Evolutionary conservation across 1,140 invertebrate species (phyloP), one percentile per base, ranked within the genome.

Genomic region (Drosophila nannoptera): DNA sequence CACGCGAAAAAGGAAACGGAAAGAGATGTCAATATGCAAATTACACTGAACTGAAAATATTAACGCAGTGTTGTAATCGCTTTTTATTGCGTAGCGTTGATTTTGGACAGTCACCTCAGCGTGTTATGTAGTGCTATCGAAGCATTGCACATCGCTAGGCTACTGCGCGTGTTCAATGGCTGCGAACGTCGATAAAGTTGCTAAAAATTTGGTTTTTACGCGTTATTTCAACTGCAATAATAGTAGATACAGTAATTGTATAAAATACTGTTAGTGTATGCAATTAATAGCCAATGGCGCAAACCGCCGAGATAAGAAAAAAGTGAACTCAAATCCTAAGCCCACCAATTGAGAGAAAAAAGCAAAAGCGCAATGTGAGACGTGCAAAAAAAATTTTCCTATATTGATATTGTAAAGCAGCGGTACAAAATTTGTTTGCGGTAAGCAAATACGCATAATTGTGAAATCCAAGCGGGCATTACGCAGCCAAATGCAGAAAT

Each of bases 1-100:
- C 78, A 87, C 82, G 83, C 78, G 71, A 84, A 89, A 84, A 89
- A 89, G 88, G 89, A 90, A 90, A 83, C 82, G 87, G 87, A 87
- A 87, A 87, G 78, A 87, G 81, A 74, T 69, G 77, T 77, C 74
- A 81, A 70, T 64, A 62, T 45, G 54, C 40, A 43, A n/a, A 14
- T 46, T 33, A 35, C 69, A 69, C 45, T 76, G 69, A 69, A 69
- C 62, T 42, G 45, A 7, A 36, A 66, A 45, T 7, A 6, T 9
- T 8, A n/a, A 42, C 42, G 3, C 65, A 73, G 65, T 0, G 70
- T 69, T 73, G 70, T 53, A 29, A 52, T 11, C 5, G 6, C 9
- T 16, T 8, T 42, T 7, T 67, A 4, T 14, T 16, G 32, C 0
- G 32, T 36, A 72, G 36, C 33, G 77, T 76, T 81, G 77, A 53